Evolutionary conservation across 2,888 invertebrate species (phyloP).

Genomic region (Uloborus plumipes): DNA sequence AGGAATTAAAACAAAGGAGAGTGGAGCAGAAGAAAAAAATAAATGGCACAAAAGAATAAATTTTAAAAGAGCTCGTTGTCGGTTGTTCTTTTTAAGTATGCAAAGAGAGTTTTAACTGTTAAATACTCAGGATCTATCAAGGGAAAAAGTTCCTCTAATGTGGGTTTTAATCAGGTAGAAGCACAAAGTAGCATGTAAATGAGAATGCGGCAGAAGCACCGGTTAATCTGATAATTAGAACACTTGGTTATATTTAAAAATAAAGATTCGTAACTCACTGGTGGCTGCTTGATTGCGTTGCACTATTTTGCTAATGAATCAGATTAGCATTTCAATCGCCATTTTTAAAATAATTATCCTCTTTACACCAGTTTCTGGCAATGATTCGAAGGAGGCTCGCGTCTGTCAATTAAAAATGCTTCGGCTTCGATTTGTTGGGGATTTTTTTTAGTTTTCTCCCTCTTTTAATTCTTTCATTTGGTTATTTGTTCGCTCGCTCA

Average conservation of each 20-base stretch:
- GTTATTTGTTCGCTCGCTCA: too few species aligned
- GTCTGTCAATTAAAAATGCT: slow-evolving; percentile 55
- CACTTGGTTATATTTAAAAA: slow-evolving; percentile 62
- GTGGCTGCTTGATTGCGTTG: slow-evolving; percentile 60
- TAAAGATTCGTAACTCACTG: slow-evolving; percentile 36
- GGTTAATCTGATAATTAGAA: slow-evolving; percentile 62
- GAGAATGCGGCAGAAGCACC: slow-evolving; percentile 30
- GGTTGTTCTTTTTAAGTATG: slow-evolving; percentile 47
- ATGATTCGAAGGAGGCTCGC: slow-evolving; percentile 15
- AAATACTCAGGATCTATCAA: slow-evolving; percentile 25
- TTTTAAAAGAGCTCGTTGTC: slow-evolving; percentile 41
- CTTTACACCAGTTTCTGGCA: slow-evolving; percentile 40
- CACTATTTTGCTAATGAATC: slow-evolving; percentile 42
- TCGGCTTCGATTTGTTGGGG: background rate
- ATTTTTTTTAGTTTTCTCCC: background rate
- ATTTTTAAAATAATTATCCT: slow-evolving; percentile 62
- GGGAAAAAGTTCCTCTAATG: slow-evolving; percentile 34
- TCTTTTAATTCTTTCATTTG: slow-evolving; percentile 1
- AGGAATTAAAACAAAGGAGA: slow-evolving; percentile 1
- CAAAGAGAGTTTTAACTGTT: slow-evolving; percentile 43
- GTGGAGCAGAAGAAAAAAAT: slow-evolving; percentile 3
- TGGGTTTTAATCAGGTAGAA: slow-evolving; percentile 44
- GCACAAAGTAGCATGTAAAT: slow-evolving; percentile 38
- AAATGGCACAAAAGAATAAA: slow-evolving; percentile 2
- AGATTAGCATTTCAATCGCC: slow-evolving; percentile 57